Percentiles rank a stretch among this genome's conserved stretches.
Evolutionary conservation across 2,797 vertebrate species (phyloP).

Genomic region (Sebastes diaconus): DNA sequence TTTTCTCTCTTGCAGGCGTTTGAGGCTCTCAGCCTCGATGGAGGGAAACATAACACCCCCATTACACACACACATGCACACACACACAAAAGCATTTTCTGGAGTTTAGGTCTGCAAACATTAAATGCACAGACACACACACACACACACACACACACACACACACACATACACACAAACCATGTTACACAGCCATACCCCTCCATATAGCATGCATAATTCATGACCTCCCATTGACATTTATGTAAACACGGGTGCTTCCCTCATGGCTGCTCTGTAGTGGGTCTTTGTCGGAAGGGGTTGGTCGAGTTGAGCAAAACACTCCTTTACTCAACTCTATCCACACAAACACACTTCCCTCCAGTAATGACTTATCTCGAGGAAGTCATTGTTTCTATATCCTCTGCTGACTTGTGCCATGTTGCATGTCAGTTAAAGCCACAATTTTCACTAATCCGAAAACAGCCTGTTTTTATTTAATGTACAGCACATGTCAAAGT

Average conservation of each 20-base stretch:
- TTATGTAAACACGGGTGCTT: constrained; percentile 66
- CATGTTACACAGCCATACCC: constrained; percentile 18
- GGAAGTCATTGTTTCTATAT: not conserved
- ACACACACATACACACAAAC: not conserved
- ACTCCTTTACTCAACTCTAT: constrained; percentile 14
- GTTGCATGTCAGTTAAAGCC: not conserved
- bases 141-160: no score
- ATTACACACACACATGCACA: constrained; percentile 25
- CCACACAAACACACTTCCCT: constrained; percentile 3
- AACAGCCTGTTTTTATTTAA: not conserved
- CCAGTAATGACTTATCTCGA: not conserved
- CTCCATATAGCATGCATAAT: constrained; percentile 67
- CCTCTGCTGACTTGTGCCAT: not conserved
- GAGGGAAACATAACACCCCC: constrained; percentile 35
- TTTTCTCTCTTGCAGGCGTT: constrained; percentile 45
- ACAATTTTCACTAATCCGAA: not conserved
- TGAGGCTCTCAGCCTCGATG: constrained; percentile 35
- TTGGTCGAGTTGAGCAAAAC: constrained; percentile 5
- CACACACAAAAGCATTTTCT: constrained; percentile 32
- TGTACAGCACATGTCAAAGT: not conserved
- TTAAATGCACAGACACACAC: constrained; percentile 14
- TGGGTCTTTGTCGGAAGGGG: constrained; percentile 35
- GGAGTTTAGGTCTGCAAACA: constrained; percentile 53
- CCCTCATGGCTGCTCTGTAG: constrained; percentile 17
- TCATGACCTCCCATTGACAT: constrained; percentile 68